Base-by-base conservation (phyloP, 2,113 vertebrate species). In the Gobius niger region DNA sequence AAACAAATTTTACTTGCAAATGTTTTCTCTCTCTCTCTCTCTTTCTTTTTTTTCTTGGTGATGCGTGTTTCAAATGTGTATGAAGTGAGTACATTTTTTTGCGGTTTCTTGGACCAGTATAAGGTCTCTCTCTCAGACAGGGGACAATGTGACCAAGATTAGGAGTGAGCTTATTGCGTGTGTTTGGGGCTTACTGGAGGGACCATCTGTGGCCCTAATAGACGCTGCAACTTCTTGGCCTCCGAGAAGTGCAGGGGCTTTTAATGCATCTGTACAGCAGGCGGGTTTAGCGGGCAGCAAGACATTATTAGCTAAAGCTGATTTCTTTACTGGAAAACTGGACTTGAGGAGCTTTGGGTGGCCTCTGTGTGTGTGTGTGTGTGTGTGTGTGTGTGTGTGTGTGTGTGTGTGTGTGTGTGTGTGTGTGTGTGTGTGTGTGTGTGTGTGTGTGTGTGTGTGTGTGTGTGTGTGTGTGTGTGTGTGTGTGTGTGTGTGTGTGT, bases 231-330 rank as follows among this genome's bases (percentile, higher is more conserved):
- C 73, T 80, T 83, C 73, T 80, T 83, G 87, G 84, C 88, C 88
- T 88, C 77, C 63, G 66, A 84, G n/a, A 53, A 53, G 87, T 82
- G 82, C 76, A 82, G 82, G 82, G 85, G 82, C 88, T 88, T 77
- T 85, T 66, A 81, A 85, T 88, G 90, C 91, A 92, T 92, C 91
- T 92, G 88, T 83, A 92, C 90, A 78, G 84, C 90, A 78, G 84
- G 49, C 84, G 85, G 90, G 85, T 91, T 91, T 91, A 90, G 83
- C 41, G 81, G 88, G 82, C 82, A 90, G 88, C 79, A 77, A 89
- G 89, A 92, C 90, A 90, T 91, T 91, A 91, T 91, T 91, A 91
- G 91, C 91, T 91, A 89, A 92, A 91, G 86, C 91, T 89, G 89
- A 92, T 91, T 91, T 91, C 87, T 90, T 91, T 90, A 76, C 88